Base-by-base conservation (phyloP, 2,113 vertebrate genomes). In the Oncorhynchus mykiss region DNA sequence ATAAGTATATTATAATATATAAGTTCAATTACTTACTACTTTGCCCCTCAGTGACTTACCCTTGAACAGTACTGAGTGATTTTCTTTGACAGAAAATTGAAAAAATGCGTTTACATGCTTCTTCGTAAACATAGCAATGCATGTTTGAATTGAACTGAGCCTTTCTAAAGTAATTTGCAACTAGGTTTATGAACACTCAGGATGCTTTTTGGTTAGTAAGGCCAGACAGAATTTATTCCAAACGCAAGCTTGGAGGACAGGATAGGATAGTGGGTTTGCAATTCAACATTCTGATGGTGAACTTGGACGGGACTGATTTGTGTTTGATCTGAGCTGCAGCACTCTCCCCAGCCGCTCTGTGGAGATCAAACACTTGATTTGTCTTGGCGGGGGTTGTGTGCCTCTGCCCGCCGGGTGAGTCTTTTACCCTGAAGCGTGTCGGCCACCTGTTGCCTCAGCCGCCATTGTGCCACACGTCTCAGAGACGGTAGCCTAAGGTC, bases 321-420 rank as follows among this genome's bases (percentile, higher is more conserved):
- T 77, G 29, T 78, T 84, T 88, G 76, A 84, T 80, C 83, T 80
- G 48, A 77, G 68, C 34, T 62, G 85, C 64, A 77, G 70, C 74
- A 79, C 82, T 76, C 67, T 74, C 68, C 12, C 24, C 78, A 71
- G 71, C 76, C 68, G 80, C 60, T 72, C 73, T 27, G 78, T 78
- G 49, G 65, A 90, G 85, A 85, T 89, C 88, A 88, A 89, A 91
- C 76, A 72, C 72, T 88, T 84, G 27, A 90, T 86, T 87, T 84
- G 82, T 84, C 84, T 88, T 84, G 81, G 82, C 76, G 74, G 85
- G 88, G 85, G 77, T 82, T 70, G 67, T 67, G 71, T 70, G 20
- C 2, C 77, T 70, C 76, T 68, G 78, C 71, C 49, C 75, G 78
- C 67, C 27, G 73, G 75, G 77, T 79, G 74, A 80, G 79, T 75